These are phyloP conservation scores for Heliconius hewitsoni DNA, from an alignment of 1,140 invertebrate species.

Conservation along the genomic window DNA sequence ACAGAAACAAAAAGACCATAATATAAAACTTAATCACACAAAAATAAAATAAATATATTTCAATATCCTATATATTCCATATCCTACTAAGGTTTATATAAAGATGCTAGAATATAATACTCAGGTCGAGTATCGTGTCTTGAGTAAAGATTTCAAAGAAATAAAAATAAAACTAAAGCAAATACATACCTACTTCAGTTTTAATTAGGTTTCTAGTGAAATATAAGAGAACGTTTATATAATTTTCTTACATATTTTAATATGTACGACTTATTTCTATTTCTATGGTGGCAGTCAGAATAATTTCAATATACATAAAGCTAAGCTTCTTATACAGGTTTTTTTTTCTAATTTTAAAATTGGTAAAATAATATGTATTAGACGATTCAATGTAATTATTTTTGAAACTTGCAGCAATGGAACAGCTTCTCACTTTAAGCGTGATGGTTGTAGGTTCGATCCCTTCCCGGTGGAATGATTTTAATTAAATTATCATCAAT, in stretches of 20 bases:
- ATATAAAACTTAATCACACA: too few species aligned
- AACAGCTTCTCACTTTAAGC: too few species aligned
- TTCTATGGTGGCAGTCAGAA: not conserved
- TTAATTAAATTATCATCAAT: too few species aligned
- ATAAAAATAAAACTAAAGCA: not conserved
- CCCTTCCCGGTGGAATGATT: too few species aligned
- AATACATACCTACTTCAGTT: not conserved
- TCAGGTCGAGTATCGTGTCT: not conserved
- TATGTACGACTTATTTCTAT: slow-evolving; percentile 3
- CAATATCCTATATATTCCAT: not conserved
- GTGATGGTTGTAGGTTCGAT: too few species aligned
- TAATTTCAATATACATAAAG: not conserved
- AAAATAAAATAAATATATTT: too few species aligned
- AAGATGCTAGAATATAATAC: not conserved
- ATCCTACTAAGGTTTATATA: not conserved
- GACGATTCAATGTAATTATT: not conserved
- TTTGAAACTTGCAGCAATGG: too few species aligned
- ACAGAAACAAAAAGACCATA: too few species aligned
- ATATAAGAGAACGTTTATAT: not conserved
- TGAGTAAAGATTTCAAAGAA: not conserved
- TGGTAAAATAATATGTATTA: not conserved
- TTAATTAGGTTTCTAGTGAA: not conserved
- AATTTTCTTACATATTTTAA: not conserved
- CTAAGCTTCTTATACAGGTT: not conserved
- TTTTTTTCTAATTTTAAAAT: not conserved